Conservation (phyloP, 2,797 vertebrate genomes). For the Eurystomus glaucurus region DNA sequence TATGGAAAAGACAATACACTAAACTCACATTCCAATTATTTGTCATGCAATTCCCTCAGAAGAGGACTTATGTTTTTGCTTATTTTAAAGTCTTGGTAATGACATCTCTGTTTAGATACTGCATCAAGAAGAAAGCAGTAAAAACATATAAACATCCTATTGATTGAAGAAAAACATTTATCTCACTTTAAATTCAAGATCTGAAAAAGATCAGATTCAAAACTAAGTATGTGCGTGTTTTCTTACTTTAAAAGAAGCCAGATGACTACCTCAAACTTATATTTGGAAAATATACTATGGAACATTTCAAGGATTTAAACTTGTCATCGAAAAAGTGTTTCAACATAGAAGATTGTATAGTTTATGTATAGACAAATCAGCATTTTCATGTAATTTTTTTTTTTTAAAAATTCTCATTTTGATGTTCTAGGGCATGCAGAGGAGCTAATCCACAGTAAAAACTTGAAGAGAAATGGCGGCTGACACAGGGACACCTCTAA, state of each 20-base stretch:
- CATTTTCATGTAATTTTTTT: neutral
- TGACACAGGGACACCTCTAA: neutral
- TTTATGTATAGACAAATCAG: neutral
- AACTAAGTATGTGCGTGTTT: neutral
- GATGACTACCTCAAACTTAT: neutral
- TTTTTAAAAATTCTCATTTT: neutral
- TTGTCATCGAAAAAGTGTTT: neutral
- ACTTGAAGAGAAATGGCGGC: neutral
- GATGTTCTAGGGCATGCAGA: neutral
- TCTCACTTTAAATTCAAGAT: neutral
- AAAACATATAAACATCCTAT: neutral
- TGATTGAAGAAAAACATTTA: neutral
- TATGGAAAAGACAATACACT: constrained; percentile 59
- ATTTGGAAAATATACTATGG: neutral
- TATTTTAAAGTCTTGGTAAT: neutral
- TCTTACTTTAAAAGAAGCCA: neutral
- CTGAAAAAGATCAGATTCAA: constrained; percentile 2
- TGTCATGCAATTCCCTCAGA: constrained; percentile 52
- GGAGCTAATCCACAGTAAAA: neutral
- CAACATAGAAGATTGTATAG: neutral
- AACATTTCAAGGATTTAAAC: neutral
- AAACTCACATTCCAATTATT: constrained; percentile 59
- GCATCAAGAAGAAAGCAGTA: constrained; percentile 18
- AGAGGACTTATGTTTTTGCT: constrained; percentile 11
- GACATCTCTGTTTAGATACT: neutral